phyloP scores from a whole-genome alignment of 2,113 vertebrate species.

The Festucalex cinctus region DNA sequence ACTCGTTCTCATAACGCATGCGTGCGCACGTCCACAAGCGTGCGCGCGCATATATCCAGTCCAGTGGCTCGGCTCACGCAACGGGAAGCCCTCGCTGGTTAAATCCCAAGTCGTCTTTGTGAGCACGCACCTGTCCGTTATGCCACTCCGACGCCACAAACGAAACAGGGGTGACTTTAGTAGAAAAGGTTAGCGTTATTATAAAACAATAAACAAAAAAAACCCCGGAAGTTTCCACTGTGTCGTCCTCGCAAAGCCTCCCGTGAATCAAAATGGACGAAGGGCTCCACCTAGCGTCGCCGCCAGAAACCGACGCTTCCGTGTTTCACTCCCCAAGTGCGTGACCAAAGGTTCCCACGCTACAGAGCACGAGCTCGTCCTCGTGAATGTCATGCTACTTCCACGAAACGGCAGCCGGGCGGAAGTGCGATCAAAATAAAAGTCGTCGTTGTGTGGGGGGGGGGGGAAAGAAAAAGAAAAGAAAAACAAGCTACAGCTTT shows the following conservation, averaged over 20 bases:
- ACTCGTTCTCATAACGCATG: conserved; percentile 26
- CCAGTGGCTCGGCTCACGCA: neutral
- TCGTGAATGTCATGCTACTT: neutral
- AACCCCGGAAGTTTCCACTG: neutral
- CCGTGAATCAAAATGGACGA: neutral
- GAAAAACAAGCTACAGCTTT: neutral
- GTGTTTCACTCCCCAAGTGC: neutral
- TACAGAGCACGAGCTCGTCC: neutral
- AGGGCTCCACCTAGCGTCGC: neutral
- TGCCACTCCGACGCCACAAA: neutral
- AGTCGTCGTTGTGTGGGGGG: neutral
- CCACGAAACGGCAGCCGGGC: neutral
- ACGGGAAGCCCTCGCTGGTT: conserved; percentile 27
- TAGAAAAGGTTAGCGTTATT: neutral
- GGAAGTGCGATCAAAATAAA: neutral
- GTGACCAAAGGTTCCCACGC: neutral
- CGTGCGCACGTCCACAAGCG: conserved; percentile 36
- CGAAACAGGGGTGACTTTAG: neutral
- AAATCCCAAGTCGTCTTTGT: conserved; percentile 22
- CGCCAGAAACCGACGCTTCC: too few relatives aligned
- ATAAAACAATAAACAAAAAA: neutral
- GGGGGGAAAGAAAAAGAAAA: neutral
- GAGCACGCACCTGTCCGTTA: neutral
- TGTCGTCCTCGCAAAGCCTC: neutral
- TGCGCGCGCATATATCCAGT: conserved; percentile 2